These are phyloP conservation scores for Coenonympha arcania DNA, from an alignment of 2,888 invertebrate species.

Conservation along the genomic window DNA sequence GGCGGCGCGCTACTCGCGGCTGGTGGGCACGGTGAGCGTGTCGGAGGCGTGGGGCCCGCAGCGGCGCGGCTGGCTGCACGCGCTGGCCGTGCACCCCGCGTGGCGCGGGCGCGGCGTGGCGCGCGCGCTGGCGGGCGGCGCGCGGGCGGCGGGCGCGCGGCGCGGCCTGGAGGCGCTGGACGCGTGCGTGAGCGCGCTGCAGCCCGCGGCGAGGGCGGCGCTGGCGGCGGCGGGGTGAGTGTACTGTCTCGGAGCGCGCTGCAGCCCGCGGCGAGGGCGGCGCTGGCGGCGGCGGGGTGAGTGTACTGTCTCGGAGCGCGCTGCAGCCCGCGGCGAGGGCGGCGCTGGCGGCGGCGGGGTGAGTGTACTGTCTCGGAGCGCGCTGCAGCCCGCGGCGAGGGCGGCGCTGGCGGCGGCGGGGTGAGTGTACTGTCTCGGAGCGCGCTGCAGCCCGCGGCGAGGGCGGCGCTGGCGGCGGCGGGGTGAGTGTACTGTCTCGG, in stretches of 20 bases:
- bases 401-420: neutral
- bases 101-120: constrained; percentile 38
- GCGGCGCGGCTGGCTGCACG: constrained; percentile 41
- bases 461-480: neutral
- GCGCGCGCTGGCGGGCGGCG: constrained; percentile 38
- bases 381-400: too few relatives aligned
- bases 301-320: too few relatives aligned
- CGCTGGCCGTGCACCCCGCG: constrained; percentile 33
- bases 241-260: too few relatives aligned
- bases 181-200: constrained; percentile 32
- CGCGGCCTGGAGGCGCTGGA: constrained; percentile 27
- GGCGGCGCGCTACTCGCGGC: constrained; percentile 23
- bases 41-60: constrained; percentile 35
- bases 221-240: constrained; percentile 33
- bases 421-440: too few relatives aligned
- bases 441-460: too few relatives aligned
- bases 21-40: constrained; percentile 46
- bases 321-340: too few relatives aligned
- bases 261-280: too few relatives aligned
- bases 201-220: constrained; percentile 30
- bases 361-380: too few relatives aligned
- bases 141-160: constrained; percentile 29
- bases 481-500: too few relatives aligned
- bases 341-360: neutral
- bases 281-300: neutral